Percentiles rank a stretch among this genome's conserved stretches.
phyloP scores from a whole-genome alignment of 2,888 invertebrate species.

The Andrena marginata region DNA sequence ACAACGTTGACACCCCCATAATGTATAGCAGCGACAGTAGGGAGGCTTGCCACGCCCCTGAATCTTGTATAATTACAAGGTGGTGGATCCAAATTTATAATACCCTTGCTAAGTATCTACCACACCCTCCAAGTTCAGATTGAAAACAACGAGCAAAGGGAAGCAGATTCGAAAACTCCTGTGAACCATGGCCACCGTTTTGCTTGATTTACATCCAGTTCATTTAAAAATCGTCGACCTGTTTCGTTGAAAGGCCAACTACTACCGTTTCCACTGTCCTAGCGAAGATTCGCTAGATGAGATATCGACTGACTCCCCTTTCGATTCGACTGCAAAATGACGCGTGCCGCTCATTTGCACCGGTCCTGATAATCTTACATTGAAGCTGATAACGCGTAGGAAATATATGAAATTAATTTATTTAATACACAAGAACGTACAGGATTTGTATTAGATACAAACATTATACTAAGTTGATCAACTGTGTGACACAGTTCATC shows the following conservation, averaged over 20 bases:
- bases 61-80: constrained; percentile 76
- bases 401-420: no score
- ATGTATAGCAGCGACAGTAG: constrained; percentile 22
- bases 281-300: constrained; percentile 36
- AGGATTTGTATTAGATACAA: no score
- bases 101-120: constrained; percentile 77
- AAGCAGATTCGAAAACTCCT: constrained; percentile 12
- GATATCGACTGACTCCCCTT: constrained; percentile 32
- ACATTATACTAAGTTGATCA: no score
- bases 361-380: no score
- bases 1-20: constrained; percentile 6
- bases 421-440: no score
- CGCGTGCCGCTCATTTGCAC: no score
- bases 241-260: constrained; percentile 64
- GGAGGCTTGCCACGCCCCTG: constrained; percentile 66
- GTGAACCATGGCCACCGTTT: constrained; percentile 35
- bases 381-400: no score
- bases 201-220: constrained; percentile 35
- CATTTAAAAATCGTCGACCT: constrained; percentile 62
- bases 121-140: constrained; percentile 62
- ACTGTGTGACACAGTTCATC: no score
- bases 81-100: constrained; percentile 77
- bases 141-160: constrained; percentile 17
- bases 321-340: no score
- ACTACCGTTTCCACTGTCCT: constrained; percentile 62